Base-by-base conservation (phyloP, 2,113 vertebrate species). In the Labeo rohita region DNA sequence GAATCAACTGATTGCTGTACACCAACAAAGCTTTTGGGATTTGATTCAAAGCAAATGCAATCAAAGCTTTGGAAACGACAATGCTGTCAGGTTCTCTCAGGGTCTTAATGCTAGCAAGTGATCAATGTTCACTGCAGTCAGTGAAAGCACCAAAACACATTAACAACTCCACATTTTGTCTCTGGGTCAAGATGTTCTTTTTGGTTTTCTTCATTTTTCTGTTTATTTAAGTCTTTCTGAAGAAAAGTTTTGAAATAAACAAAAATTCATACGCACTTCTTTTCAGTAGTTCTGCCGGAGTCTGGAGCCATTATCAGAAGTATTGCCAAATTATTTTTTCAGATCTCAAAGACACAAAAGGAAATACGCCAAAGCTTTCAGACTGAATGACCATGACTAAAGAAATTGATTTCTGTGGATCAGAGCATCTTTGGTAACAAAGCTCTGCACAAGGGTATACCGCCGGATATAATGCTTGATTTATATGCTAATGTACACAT, bases 361-460 rank as follows among this genome's bases (percentile, higher is more conserved):
- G 87, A 80, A 85, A 90, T 83, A 70, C 59, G 76, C 63, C 45
- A 83, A 90, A 86, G 85, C 88, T 91, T 86, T 76, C 88, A 92
- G 88, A 84, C 68, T 16, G 80, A 86, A 92, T 88, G 91, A 91
- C 93, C 91, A 92, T 89, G 75, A 90, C 84, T 89, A 90, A 93
- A 93, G 50, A 88, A 90, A 92, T 91, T 89, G 87, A 94, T 93
- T 94, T 93, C 88, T 94, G 88, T 92, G 90, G 90, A 92, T 94
- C 90, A 89, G 76, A 89, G 92, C 82, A 83, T 92, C 89, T 72
- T 85, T 88, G 90, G 88, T 90, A 83, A 7, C 50, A 89, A 89
- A 90, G 90, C 88, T 65, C 70, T 77, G 89, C 66, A 86, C 83
- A 85, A 83, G 56, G 63, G 61, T 75, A 52, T 89, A 90, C 90